Evolutionary conservation across 2,113 vertebrate genomes (phyloP), one percentile per base, ranked within the genome.

Genomic region (Planiliza haematocheilus): DNA sequence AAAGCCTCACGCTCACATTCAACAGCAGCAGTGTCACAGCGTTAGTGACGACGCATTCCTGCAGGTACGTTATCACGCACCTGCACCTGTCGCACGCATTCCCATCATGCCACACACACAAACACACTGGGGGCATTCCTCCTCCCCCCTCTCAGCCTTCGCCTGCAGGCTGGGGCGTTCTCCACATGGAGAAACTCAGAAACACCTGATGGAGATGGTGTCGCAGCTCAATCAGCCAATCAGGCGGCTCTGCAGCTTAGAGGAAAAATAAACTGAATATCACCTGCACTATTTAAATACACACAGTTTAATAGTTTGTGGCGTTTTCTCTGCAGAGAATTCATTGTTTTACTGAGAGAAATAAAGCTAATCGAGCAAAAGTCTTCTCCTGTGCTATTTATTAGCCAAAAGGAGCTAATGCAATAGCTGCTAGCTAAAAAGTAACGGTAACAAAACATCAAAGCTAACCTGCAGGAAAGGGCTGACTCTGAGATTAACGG

Each of bases 1-100:
- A 8, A 4, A 50, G 10, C 24, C 50, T 39, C 11, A 1, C 20
- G 51, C 18, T 16, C 58, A 36, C 52, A 49, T 2, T 42, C 24
- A 45, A 50, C 41, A 36, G 53, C 4, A 4, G 42, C 8, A 37
- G 0, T 12, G 41, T 20, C 13, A 2, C 2, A 71, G n/a, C 16
- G 3, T 14, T 13, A 4, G 14, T 8, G 18, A 63, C 18, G 1
- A 24, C 21, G 9, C 63, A 70, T 76, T 73, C 53, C 74, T 83
- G 11, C 58, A 51, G n/a, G 62, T 36, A 41, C 11, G 10, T 43
- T 39, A 68, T 39, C 73, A 77, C 80, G 14, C 79, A n/a, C 74
- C 62, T 61, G 55, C 77, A 87, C 78, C 86, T 84, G 76, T 70
- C 57, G 49, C 17, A 68, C 14, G 10, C 84, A 86, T 91, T 91